Evolutionary conservation across 2,113 vertebrate species (phyloP).

Genomic region (Eonycteris spelaea): DNA sequence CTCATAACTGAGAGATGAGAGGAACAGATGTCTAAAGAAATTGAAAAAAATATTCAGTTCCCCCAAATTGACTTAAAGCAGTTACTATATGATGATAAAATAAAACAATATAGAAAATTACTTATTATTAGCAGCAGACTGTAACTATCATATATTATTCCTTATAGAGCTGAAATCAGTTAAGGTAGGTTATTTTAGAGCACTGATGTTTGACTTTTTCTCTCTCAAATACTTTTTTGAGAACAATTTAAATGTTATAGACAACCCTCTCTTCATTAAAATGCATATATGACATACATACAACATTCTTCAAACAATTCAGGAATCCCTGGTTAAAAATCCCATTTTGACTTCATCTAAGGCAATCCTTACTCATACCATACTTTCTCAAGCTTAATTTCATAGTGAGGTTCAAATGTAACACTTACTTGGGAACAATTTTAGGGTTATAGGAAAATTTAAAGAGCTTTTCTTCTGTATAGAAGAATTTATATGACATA

Average conservation of each 20-base stretch:
- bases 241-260: constrained; percentile 13
- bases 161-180: not conserved
- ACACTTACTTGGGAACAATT: not conserved
- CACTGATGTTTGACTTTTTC: not conserved
- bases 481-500: not conserved
- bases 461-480: not conserved
- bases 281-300: not conserved
- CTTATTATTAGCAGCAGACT: constrained; percentile 3
- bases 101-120: not conserved
- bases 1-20: constrained; percentile 36
- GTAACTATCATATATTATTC: not conserved
- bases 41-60: not conserved
- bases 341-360: constrained; percentile 18
- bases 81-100: not conserved
- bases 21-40: constrained; percentile 32
- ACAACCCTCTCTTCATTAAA: not conserved
- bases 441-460: not conserved
- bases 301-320: not conserved
- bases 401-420: not conserved
- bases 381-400: constrained; percentile 39
- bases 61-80: not conserved
- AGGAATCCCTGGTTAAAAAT: constrained; percentile 5
- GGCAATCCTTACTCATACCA: not conserved
- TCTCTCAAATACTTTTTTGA: not conserved
- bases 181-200: constrained; percentile 32